These are phyloP conservation scores for Harmothoe impar DNA, from an alignment of 2,888 invertebrate species.

Conservation along the genomic window DNA sequence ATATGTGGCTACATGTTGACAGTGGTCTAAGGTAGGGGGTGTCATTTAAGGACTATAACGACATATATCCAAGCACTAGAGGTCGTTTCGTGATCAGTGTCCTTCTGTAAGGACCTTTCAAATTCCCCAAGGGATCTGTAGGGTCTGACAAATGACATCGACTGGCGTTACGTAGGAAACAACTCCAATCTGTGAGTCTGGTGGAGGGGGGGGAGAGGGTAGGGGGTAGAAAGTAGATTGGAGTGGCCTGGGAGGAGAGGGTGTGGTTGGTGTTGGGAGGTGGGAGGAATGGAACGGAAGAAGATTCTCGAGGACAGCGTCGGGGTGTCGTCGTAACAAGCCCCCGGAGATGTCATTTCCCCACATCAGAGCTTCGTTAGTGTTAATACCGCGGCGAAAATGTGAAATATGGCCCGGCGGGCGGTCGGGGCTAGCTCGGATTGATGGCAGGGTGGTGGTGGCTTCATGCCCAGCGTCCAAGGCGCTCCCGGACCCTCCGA, in stretches of 20 bases:
- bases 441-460: neutral
- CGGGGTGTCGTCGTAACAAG: constrained; percentile 27
- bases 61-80: neutral
- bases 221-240: neutral
- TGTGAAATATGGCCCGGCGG: constrained; percentile 41
- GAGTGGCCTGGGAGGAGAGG: neutral
- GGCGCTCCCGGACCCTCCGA: neutral
- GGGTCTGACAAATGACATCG: constrained; percentile 9
- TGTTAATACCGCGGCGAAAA: constrained; percentile 30
- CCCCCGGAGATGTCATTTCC: constrained; percentile 49
- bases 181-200: neutral
- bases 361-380: constrained; percentile 46
- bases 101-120: neutral
- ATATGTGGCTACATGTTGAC: too few species aligned
- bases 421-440: neutral
- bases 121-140: neutral
- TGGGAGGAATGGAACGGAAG: neutral
- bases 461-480: neutral
- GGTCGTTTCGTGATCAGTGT: neutral
- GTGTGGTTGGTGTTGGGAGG: neutral
- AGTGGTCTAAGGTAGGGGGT: too few species aligned
- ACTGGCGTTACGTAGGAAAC: neutral
- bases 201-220: neutral
- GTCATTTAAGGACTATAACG: neutral
- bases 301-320: neutral